Evolutionary conservation across 2,113 vertebrate species (phyloP).

Genomic region (Corynorhinus townsendii): DNA sequence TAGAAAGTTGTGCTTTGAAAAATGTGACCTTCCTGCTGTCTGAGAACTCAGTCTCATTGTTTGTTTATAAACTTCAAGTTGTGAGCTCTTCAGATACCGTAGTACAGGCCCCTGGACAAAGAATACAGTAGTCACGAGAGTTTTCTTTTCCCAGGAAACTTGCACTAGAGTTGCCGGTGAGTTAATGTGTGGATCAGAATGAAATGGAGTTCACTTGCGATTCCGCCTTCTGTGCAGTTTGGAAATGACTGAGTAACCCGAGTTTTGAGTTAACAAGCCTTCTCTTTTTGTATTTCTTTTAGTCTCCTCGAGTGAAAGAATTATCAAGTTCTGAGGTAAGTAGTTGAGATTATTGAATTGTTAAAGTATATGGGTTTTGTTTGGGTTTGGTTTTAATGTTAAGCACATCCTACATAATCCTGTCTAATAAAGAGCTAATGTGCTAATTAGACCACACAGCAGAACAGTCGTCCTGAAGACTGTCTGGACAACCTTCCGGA

Average conservation of each 20-base stretch:
- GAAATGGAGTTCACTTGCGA: not conserved
- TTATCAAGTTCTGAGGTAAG: conserved; percentile 91
- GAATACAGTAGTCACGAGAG: not conserved
- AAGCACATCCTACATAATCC: not conserved
- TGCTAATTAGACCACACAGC: too few relatives aligned
- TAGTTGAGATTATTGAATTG: not conserved
- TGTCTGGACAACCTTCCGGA: too few relatives aligned
- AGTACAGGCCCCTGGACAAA: not conserved
- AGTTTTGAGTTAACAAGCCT: conserved; percentile 21
- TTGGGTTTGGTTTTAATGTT: not conserved
- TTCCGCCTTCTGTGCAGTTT: not conserved
- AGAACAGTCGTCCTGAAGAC: too few relatives aligned
- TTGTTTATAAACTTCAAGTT: not conserved
- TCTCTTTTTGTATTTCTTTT: conserved; percentile 75
- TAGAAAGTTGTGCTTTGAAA: conserved; percentile 8
- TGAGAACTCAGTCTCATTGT: not conserved
- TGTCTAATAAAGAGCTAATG: too few relatives aligned
- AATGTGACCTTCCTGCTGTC: not conserved
- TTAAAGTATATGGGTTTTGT: not conserved
- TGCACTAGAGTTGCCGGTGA: not conserved
- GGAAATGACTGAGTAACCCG: not conserved
- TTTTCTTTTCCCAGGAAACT: conserved; percentile 22
- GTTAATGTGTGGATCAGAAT: not conserved
- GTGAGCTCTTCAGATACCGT: not conserved
- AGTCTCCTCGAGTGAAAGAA: conserved; percentile 98